These are phyloP conservation scores for Chinchilla lanigera DNA, from an alignment of 2,113 vertebrate species.

Conservation along the genomic window DNA sequence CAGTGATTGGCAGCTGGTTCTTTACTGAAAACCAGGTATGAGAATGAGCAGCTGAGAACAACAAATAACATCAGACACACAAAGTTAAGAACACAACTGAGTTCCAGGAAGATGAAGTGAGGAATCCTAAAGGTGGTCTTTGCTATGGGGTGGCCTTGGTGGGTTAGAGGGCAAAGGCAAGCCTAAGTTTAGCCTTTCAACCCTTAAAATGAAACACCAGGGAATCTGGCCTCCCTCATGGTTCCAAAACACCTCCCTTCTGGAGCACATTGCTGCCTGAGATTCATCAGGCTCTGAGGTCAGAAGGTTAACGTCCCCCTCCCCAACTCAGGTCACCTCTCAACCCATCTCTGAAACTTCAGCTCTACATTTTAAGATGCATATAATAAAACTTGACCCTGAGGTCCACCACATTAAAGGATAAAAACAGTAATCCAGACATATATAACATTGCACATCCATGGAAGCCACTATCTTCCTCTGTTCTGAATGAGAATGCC, in stretches of 20 bases:
- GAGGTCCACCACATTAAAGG: conserved; percentile 64
- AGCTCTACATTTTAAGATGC: conserved; percentile 56
- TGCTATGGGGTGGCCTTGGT: conserved; percentile 49
- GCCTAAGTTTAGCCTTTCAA: conserved; percentile 75
- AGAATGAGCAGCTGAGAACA: background rate
- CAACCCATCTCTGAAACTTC: conserved; percentile 49
- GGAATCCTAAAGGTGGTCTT: conserved; percentile 51
- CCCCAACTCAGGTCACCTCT: conserved; percentile 24
- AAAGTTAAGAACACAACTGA: background rate
- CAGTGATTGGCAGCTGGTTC: background rate
- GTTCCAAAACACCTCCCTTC: background rate
- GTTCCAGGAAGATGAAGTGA: background rate
- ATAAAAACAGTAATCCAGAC: conserved; percentile 59
- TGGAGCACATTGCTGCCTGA: background rate
- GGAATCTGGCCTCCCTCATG: conserved; percentile 7
- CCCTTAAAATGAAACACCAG: conserved; percentile 69
- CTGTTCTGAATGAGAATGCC: conserved; percentile 61
- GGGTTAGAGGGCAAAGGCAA: conserved; percentile 79
- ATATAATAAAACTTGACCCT: conserved; percentile 67
- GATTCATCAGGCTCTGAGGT: conserved; percentile 51
- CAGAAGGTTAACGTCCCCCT: conserved; percentile 72
- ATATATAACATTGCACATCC: conserved; percentile 25
- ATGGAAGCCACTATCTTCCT: conserved; percentile 52
- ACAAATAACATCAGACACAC: background rate
- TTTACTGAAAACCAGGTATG: background rate